These are phyloP conservation scores for Melanchra persicariae DNA, from an alignment of 2,888 invertebrate genomes.

Conservation along the genomic window DNA sequence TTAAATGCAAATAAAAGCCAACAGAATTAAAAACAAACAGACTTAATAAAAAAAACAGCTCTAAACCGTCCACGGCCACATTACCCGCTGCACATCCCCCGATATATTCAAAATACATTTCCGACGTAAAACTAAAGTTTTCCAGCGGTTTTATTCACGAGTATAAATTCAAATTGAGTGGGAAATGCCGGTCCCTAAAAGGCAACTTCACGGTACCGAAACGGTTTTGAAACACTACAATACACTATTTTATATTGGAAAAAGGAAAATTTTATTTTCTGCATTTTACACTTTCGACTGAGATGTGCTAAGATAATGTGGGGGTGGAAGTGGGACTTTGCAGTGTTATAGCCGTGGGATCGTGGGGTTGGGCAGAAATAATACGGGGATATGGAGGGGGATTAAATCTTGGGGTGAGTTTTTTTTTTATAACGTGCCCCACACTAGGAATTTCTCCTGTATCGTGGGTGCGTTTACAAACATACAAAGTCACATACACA, in stretches of 20 bases:
- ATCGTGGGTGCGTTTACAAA: too few species aligned
- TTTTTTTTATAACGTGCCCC: not conserved
- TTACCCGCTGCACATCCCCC: constrained; percentile 38
- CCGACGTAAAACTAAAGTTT: constrained; percentile 64
- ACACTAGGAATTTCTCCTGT: too few species aligned
- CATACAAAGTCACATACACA: too few species aligned
- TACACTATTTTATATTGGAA: constrained; percentile 65
- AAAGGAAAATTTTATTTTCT: constrained; percentile 74
- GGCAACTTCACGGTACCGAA: constrained; percentile 64
- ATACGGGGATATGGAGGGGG: constrained; percentile 5
- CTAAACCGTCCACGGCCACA: constrained; percentile 16
- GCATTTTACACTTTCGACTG: constrained; percentile 50
- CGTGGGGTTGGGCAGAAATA: not conserved
- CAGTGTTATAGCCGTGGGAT: not conserved
- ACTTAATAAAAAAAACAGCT: not conserved
- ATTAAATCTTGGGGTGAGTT: not conserved
- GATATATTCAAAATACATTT: constrained; percentile 65
- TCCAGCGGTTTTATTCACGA: constrained; percentile 60
- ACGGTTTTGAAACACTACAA: constrained; percentile 55
- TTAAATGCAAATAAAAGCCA: not conserved
- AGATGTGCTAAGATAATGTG: constrained; percentile 45
- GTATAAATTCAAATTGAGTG: constrained; percentile 79
- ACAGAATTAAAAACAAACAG: not conserved
- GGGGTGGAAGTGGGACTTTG: constrained; percentile 1
- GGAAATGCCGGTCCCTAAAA: constrained; percentile 68